A percentile compares a stretch with the other conserved stretches of the same genome.
Conservation (phyloP, 1,140 invertebrate genomes). For the Aradophagus sp. region DNA sequence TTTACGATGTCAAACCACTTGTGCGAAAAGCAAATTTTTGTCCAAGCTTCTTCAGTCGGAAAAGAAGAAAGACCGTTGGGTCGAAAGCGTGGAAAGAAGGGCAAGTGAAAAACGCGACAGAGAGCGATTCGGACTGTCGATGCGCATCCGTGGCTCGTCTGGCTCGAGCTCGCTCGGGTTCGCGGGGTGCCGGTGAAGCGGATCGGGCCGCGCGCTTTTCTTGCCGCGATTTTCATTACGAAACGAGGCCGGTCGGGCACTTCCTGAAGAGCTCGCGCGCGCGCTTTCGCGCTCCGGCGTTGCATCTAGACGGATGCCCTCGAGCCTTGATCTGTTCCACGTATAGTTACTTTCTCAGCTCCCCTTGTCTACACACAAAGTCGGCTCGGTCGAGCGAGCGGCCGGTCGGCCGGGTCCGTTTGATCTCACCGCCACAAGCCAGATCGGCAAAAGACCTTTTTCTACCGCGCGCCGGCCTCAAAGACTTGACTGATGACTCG, state of each 20-base stretch:
- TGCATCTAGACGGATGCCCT: slow-evolving; percentile 43
- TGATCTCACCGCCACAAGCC: slow-evolving; percentile 68
- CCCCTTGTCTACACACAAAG: slow-evolving; percentile 52
- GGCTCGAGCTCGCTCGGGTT: too few relatives aligned
- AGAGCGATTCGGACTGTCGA: too few relatives aligned
- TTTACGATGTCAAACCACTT: too few relatives aligned
- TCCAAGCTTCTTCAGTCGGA: too few relatives aligned
- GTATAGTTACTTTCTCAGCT: slow-evolving; percentile 46
- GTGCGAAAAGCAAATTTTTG: too few relatives aligned
- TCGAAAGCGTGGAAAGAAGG: too few relatives aligned
- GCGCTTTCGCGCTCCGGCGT: slow-evolving; percentile 26
- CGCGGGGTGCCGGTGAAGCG: too few relatives aligned
- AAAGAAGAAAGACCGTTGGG: too few relatives aligned
- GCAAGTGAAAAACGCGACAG: too few relatives aligned
- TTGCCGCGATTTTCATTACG: slow-evolving; percentile 41
- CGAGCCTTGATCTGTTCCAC: slow-evolving; percentile 53
- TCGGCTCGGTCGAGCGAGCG: slow-evolving; percentile 62
- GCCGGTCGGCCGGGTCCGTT: slow-evolving; percentile 59
- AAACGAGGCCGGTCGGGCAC: slow-evolving; percentile 24
- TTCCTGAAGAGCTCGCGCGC: slow-evolving; percentile 46
- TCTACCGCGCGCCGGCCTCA: slow-evolving; percentile 62
- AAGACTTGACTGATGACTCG: slow-evolving; percentile 71
- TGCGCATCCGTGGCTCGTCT: too few relatives aligned
- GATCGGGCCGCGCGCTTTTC: too few relatives aligned
- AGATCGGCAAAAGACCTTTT: slow-evolving; percentile 70